phyloP scores from a whole-genome alignment of 2,888 invertebrate genomes.

The Ptycholaimellus sp. region DNA sequence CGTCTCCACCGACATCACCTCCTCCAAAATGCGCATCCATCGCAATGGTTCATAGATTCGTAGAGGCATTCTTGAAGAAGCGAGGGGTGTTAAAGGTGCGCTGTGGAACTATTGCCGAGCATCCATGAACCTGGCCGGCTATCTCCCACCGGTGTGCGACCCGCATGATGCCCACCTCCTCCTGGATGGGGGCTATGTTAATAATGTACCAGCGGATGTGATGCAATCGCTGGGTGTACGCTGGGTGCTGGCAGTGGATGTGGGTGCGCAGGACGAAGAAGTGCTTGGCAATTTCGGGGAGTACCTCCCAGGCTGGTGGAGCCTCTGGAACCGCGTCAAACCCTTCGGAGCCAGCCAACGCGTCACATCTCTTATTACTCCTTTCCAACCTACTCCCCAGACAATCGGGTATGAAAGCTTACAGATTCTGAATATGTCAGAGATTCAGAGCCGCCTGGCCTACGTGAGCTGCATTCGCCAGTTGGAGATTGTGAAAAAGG shows the following conservation, averaged over 20 bases:
- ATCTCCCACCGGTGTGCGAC: constrained; percentile 97
- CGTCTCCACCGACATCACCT: constrained; percentile 76
- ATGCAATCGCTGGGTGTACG: constrained; percentile 49
- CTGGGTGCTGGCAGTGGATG: constrained; percentile 87
- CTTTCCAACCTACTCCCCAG: constrained; percentile 18
- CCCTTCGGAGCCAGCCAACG: constrained; percentile 19
- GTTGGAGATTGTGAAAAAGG: constrained; percentile 75
- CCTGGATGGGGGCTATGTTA: constrained; percentile 98
- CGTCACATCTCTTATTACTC: constrained; percentile 13
- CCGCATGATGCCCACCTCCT: constrained; percentile 92
- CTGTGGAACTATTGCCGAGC: constrained; percentile 96
- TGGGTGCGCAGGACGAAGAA: constrained; percentile 75
- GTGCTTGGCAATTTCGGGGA: constrained; percentile 95
- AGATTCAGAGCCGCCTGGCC: constrained; percentile 86
- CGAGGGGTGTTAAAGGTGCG: too few species aligned
- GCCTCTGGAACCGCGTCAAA: constrained; percentile 14
- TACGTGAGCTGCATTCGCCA: constrained; percentile 94
- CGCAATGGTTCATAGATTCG: too few species aligned
- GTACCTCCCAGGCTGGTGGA: constrained; percentile 76
- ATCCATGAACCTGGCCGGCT: constrained; percentile 96
- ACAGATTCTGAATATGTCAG: constrained; percentile 70
- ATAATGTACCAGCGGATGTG: constrained; percentile 89
- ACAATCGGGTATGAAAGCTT: constrained; percentile 17
- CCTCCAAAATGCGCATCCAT: constrained; percentile 23
- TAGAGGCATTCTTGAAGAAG: too few species aligned